Evolutionary conservation across 2,888 invertebrate species (phyloP), one percentile per base, ranked within the genome.

Genomic region (Dasypolia templi): DNA sequence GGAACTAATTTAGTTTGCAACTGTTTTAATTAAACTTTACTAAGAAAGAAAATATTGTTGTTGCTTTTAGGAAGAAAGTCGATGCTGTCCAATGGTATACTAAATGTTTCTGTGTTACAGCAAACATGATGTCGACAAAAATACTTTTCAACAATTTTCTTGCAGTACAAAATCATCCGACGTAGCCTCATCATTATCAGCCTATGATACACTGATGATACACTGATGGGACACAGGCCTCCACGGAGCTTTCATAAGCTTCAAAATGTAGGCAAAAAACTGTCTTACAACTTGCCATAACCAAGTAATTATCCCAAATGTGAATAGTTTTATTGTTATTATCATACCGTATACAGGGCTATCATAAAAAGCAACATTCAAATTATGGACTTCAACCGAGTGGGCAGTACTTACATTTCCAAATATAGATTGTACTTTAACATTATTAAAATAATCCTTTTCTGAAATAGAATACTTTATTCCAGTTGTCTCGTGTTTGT

Each of bases 21-120:
- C 72, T 68, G 69, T 79, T 88, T 88, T 83, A 84, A 88, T 88
- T 85, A 85, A 85, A 82, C 63, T 83, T 77, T 29, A 69, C n/a
- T 14, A 53, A 29, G 46, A 66, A 65, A 39, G 39, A 32, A 78
- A 39, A 29, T 53, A 4, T 5, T 42, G 3, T 11, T 17, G 0
- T 58, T 19, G 9, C n/a, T n/a, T 35, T 3, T 39, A 19, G 11
- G 14, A 39, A n/a, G 11, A 32, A 39, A 17, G 11, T 32, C 44
- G 42, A 53, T 42, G 1, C 26, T 39, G 14, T 63, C n/a, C 12
- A 44, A 19, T 22, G 19, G 19, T 44, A 29, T 22, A 26, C 11
- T 26, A 22, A 53, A 35, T 75, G 29, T 78, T 68, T 51, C 22
- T 17, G 11, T 35, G 26, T 22, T 46, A 2, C 2, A 3, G n/a